Conservation (phyloP, 1,140 invertebrate genomes). For the Achroia grisella region DNA sequence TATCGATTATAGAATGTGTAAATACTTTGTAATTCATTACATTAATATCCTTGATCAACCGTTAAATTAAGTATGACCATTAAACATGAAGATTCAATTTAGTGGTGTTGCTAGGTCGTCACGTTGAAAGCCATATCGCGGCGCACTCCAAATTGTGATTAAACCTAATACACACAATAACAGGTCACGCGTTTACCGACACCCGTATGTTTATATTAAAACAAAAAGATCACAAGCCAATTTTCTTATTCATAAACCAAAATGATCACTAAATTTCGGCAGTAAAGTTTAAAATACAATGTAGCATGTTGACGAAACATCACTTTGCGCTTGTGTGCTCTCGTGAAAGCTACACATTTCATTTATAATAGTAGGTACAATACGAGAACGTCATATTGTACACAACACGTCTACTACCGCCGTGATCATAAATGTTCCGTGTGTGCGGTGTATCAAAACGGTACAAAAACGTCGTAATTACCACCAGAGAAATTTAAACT, state of each 20-base stretch:
- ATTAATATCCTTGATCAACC: background rate
- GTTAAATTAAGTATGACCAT: conserved; percentile 7
- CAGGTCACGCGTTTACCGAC: conserved; percentile 67
- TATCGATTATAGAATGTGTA: too few relatives aligned
- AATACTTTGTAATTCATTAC: too few relatives aligned
- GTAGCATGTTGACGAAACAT: conserved; percentile 27
- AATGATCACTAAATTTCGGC: conserved; percentile 6
- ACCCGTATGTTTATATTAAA: conserved; percentile 27
- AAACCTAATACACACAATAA: conserved; percentile 72
- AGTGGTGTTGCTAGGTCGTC: conserved; percentile 53
- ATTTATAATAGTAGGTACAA: conserved; percentile 68
- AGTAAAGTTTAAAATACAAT: conserved; percentile 18
- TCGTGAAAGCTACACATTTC: conserved; percentile 71
- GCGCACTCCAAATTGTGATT: conserved; percentile 71
- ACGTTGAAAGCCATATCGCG: conserved; percentile 62
- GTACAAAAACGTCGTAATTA: conserved; percentile 20
- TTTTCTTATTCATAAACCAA: conserved; percentile 2
- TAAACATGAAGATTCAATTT: conserved; percentile 51
- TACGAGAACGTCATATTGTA: conserved; percentile 63
- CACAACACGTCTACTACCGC: conserved; percentile 58
- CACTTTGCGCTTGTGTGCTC: conserved; percentile 52
- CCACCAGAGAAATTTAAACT: conserved; percentile 13
- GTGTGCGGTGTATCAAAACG: conserved; percentile 31
- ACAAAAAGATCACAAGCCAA: conserved; percentile 26
- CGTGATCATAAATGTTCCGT: conserved; percentile 45